Evolutionary conservation across 1,140 invertebrate genomes (phyloP), one percentile per base, ranked within the genome.

Genomic region (Pogonomyrmex barbatus): DNA sequence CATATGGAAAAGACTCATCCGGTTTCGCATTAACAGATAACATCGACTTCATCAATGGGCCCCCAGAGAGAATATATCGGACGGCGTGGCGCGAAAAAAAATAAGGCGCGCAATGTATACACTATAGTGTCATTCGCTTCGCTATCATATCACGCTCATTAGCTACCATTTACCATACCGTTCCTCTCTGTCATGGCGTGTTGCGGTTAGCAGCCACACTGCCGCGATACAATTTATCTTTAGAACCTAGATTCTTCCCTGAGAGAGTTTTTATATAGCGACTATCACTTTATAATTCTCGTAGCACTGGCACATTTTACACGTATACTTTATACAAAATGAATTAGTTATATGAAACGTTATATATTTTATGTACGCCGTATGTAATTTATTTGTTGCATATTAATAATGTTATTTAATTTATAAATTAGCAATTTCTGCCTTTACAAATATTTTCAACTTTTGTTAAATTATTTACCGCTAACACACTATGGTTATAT

Each of bases 101-200:
- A 68, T 67, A 50, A 68, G 24, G 39, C 70, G 56, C 14, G 33
- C 70, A 47, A 73, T 50, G n/a, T 75, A 39, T 17, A n/a, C 36
- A n/a, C 33, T 4, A 5, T 24, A 56, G 14, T 62, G 52, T 84
- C 71, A 39, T 50, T 89, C 52, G 67, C 4, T 17, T 68, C 50
- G 24, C 39, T 90, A 90, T 90, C 89, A 63, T 88, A 89, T 86
- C 88, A 60, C 30, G 71, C 54, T 89, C 82, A 83, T 90, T 88
- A 88, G 63, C 62, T 83, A 62, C 70, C 76, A 81, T 81, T 68
- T 87, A 79, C 33, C 67, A 24, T 79, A 56, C 50, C 47, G n/a
- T 68, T 88, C 36, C 60, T 83, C 68, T 68, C 24, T 90, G 85
- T 83, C 79, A 76, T 9, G 67, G 36, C 45, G 33, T 63, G 24